Evolutionary conservation across 2,797 vertebrate genomes (phyloP).

Genomic region (Parotocinclus haroldoi): DNA sequence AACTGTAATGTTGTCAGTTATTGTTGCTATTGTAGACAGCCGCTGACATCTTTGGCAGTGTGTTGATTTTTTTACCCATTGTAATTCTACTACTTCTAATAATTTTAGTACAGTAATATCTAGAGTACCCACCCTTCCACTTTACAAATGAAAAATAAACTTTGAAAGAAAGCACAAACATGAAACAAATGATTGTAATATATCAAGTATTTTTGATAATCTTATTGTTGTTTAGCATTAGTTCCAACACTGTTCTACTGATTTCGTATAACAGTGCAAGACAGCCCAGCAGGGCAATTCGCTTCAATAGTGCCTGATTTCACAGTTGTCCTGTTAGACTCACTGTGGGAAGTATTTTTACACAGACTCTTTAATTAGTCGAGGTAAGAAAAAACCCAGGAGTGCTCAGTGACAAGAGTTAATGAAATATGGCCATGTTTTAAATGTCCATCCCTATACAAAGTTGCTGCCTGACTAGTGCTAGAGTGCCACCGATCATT

Average conservation of each 20-base stretch:
- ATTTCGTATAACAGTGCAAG: constrained; percentile 13
- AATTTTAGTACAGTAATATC: no score
- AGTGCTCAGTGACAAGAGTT: constrained; percentile 43
- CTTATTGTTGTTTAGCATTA: constrained; percentile 23
- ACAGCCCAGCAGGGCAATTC: constrained; percentile 27
- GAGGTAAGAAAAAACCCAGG: constrained; percentile 61
- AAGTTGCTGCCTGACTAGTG: no score
- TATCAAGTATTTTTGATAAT: constrained; percentile 17
- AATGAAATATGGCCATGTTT: constrained; percentile 4
- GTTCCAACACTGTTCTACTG: constrained; percentile 5
- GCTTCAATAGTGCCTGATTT: constrained; percentile 41
- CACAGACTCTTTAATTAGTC: constrained; percentile 71
- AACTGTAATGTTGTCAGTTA: no score
- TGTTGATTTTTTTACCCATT: no score
- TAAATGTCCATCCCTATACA: no score
- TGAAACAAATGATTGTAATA: background rate
- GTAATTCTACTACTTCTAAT: no score
- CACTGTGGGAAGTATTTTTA: constrained; percentile 44
- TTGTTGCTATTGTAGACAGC: no score
- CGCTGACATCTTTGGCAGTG: no score
- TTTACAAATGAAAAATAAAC: no score
- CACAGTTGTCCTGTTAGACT: constrained; percentile 57
- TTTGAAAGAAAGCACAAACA: no score
- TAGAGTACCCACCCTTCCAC: no score
- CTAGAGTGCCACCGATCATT: no score